These are phyloP conservation scores for Rana temporaria DNA, from an alignment of 2,113 vertebrate genomes.

Conservation along the genomic window DNA sequence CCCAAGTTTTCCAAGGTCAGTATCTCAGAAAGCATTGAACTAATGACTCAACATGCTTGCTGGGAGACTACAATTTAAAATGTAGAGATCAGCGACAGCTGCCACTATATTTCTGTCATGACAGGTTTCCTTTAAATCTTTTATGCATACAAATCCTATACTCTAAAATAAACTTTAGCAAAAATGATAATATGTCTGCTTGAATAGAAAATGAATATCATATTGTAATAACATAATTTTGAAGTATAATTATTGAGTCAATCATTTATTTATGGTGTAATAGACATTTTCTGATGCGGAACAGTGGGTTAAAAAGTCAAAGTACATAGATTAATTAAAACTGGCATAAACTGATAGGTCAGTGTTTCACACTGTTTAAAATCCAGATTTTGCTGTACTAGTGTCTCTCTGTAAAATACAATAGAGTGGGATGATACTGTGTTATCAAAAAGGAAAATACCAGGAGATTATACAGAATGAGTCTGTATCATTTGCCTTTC, in stretches of 20 bases:
- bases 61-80: too few species aligned
- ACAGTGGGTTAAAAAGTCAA: slow-evolving; percentile 27
- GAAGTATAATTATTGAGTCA: background rate
- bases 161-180: too few species aligned
- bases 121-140: too few species aligned
- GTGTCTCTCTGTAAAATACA: background rate
- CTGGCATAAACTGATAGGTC: background rate
- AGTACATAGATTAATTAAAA: background rate
- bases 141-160: too few species aligned
- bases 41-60: too few species aligned
- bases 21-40: too few species aligned
- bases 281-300: background rate
- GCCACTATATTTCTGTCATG: too few species aligned
- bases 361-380: background rate
- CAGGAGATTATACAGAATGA: background rate
- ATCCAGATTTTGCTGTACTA: background rate
- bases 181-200: too few species aligned
- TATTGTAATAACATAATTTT: background rate
- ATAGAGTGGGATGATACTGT: background rate
- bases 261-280: background rate
- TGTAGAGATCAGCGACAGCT: too few species aligned
- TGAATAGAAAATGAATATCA: background rate
- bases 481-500: slow-evolving; percentile 14
- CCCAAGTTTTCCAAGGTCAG: too few species aligned
- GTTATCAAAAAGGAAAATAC: slow-evolving; percentile 8